These are phyloP conservation scores for Rhyacichthys aspro DNA, from an alignment of 2,797 vertebrate species.

Conservation along the genomic window DNA sequence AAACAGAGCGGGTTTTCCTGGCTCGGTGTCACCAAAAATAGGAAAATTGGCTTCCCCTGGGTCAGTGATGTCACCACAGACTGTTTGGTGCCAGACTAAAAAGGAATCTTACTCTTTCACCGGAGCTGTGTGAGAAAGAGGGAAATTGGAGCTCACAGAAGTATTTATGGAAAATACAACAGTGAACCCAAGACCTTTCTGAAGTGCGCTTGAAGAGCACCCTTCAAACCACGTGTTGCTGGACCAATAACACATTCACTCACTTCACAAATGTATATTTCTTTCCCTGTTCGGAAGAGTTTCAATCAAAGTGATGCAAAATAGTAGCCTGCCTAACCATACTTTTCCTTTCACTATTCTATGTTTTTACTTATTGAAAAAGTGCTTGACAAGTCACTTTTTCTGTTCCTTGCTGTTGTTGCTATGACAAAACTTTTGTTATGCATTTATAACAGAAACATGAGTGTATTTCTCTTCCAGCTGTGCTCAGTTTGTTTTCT, in stretches of 20 bases:
- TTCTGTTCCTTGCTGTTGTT: too few relatives aligned
- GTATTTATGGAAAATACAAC: constrained; percentile 41
- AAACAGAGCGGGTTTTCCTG: constrained; percentile 59
- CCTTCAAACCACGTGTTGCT: constrained; percentile 24
- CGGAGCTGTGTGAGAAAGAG: constrained; percentile 5
- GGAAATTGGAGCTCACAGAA: constrained; percentile 32
- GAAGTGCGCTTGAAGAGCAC: constrained; percentile 33
- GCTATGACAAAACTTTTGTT: too few relatives aligned
- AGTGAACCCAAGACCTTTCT: constrained; percentile 16
- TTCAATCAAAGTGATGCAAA: too few relatives aligned
- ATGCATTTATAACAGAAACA: too few relatives aligned
- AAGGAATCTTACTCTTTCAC: constrained; percentile 21
- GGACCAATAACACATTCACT: constrained; percentile 33
- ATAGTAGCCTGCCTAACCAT: too few relatives aligned
- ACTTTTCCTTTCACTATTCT: too few relatives aligned
- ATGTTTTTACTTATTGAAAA: too few relatives aligned
- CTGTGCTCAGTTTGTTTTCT: too few relatives aligned
- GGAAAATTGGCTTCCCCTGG: constrained; percentile 70
- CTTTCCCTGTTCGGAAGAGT: too few relatives aligned
- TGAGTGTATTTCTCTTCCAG: too few relatives aligned
- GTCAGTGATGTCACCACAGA: constrained; percentile 68
- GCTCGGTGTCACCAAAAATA: constrained; percentile 68
- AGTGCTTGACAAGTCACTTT: too few relatives aligned
- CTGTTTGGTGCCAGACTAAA: constrained; percentile 45
- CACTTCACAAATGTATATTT: constrained; percentile 10